phyloP scores from a whole-genome alignment of 2,888 invertebrate genomes.

The Allophyes oxyacanthae region DNA sequence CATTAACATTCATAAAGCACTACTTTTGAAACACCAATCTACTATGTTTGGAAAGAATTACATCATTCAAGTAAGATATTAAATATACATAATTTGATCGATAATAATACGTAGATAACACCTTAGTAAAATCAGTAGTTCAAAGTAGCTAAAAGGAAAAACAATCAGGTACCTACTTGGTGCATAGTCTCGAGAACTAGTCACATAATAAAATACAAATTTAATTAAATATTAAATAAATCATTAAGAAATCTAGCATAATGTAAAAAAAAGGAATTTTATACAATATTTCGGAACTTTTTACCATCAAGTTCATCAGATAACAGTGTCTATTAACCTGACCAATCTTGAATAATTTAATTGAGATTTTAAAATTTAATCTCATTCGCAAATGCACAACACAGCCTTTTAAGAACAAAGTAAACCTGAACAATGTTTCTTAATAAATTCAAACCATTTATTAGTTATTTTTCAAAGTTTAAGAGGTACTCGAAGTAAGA shows the following conservation, averaged over 20 bases:
- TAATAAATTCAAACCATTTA: slow-evolving; percentile 29
- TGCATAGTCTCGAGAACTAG: slow-evolving; percentile 36
- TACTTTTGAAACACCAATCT: slow-evolving; percentile 51
- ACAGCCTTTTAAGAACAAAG: slow-evolving; percentile 48
- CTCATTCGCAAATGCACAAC: slow-evolving; percentile 49
- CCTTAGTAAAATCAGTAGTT: slow-evolving; percentile 22
- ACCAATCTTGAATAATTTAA: slow-evolving; percentile 28
- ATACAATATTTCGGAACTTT: slow-evolving; percentile 49
- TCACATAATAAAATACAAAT: slow-evolving; percentile 39
- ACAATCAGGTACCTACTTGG: slow-evolving; percentile 55
- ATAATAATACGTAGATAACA: slow-evolving; percentile 40
- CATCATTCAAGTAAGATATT: slow-evolving; percentile 21
- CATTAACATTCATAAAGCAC: slow-evolving; percentile 54
- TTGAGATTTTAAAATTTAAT: slow-evolving; percentile 34
- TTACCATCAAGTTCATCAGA: slow-evolving; percentile 37
- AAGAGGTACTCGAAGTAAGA: slow-evolving; percentile 21
- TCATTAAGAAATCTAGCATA: slow-evolving; percentile 30
- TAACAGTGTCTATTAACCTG: neutral
- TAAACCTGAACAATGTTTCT: slow-evolving; percentile 26
- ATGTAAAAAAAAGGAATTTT: slow-evolving; percentile 23
- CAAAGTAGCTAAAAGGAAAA: slow-evolving; percentile 28
- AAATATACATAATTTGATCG: slow-evolving; percentile 49
- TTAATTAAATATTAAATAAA: slow-evolving; percentile 21
- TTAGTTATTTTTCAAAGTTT: slow-evolving; percentile 24
- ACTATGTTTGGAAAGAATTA: slow-evolving; percentile 28